Percentiles rank a stretch among this genome's conserved stretches.
Evolutionary conservation across 2,888 invertebrate species (phyloP).

Genomic region (Ecdyonurus torrentis): DNA sequence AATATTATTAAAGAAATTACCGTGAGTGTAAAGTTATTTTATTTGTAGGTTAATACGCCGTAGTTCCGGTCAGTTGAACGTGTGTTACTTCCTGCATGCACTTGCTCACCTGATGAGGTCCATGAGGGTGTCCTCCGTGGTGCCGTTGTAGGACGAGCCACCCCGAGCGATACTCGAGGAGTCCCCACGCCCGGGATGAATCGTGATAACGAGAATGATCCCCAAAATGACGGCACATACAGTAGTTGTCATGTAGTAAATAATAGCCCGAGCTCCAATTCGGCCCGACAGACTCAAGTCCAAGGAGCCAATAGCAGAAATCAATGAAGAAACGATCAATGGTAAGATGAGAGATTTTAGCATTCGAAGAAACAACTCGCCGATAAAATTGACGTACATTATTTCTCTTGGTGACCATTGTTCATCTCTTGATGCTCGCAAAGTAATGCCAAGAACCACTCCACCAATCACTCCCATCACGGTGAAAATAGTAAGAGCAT

Average conservation of each 20-base stretch:
- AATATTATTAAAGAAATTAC: background rate
- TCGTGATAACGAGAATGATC: slow-evolving; percentile 75
- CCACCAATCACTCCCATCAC: slow-evolving; percentile 64
- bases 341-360: slow-evolving; percentile 90
- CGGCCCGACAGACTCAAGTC: slow-evolving; percentile 81
- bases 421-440: slow-evolving; percentile 27
- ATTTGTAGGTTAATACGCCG: too few relatives aligned
- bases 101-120: slow-evolving; percentile 65
- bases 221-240: slow-evolving; percentile 78
- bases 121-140: slow-evolving; percentile 79
- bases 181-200: slow-evolving; percentile 48
- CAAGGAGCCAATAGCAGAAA: slow-evolving; percentile 81
- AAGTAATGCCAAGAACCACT: slow-evolving; percentile 50
- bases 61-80: too few relatives aligned
- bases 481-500: slow-evolving; percentile 66
- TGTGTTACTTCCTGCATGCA: too few relatives aligned
- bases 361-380: slow-evolving; percentile 90
- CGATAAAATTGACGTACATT: slow-evolving; percentile 89
- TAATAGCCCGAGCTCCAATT: slow-evolving; percentile 71
- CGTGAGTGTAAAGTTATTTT: background rate
- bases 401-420: slow-evolving; percentile 43
- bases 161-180: slow-evolving; percentile 12
- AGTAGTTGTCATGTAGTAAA: slow-evolving; percentile 85
- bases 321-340: slow-evolving; percentile 72
- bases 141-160: slow-evolving; percentile 35